These are phyloP conservation scores for Laodelphax striatellus DNA, from an alignment of 1,140 invertebrate species.

Conservation along the genomic window DNA sequence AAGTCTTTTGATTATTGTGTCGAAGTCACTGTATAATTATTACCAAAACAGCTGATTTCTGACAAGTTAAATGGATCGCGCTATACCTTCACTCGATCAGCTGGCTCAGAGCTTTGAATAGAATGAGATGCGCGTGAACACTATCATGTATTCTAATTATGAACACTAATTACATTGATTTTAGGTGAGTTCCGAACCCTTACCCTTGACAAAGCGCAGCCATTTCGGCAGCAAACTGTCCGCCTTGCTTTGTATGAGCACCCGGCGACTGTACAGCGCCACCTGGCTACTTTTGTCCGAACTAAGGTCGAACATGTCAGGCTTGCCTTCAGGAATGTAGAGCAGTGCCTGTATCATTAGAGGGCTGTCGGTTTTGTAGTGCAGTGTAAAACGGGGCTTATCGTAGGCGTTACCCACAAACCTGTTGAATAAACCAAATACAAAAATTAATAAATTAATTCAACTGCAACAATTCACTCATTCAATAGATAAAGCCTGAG, in stretches of 20 bases:
- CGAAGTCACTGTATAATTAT: no score
- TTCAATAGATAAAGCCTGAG: no score
- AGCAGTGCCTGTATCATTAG: conserved; percentile 81
- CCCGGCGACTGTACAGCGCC: conserved; percentile 78
- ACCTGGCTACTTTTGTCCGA: conserved; percentile 71
- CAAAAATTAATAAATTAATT: no score
- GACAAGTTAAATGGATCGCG: no score
- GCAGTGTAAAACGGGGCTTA: conserved; percentile 67
- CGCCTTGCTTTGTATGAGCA: conserved; percentile 80
- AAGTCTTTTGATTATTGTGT: no score
- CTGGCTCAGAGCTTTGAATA: no score
- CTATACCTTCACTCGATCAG: no score
- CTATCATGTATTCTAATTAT: no score
- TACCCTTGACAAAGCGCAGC: conserved; percentile 86
- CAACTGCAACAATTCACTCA: no score
- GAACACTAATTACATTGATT: no score
- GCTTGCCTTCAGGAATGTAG: conserved; percentile 87
- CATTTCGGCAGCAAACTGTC: conserved; percentile 89
- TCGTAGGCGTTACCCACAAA: conserved; percentile 79
- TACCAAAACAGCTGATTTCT: no score
- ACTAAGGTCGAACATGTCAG: conserved; percentile 68
- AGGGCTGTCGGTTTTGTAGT: conserved; percentile 78
- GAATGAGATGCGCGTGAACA: no score
- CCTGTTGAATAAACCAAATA: conserved; percentile 38
- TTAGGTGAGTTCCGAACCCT: background rate